Percentiles rank a stretch among this genome's conserved stretches.
Conservation (phyloP, 2,888 invertebrate species). For the Synergus japonicus region DNA sequence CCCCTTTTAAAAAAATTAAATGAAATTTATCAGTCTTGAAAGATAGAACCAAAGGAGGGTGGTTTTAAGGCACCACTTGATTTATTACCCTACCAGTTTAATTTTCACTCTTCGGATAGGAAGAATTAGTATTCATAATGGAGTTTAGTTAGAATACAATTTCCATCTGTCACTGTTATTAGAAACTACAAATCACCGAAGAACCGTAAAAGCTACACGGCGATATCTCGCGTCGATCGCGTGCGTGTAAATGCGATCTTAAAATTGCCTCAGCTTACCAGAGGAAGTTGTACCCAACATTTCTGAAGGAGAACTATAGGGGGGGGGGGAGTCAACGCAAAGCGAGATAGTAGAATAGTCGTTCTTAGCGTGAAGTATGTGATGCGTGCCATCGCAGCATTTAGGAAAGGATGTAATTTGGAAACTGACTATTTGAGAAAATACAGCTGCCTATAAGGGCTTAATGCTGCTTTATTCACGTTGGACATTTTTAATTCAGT, state of each 20-base stretch:
- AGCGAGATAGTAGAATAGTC: conserved; percentile 13
- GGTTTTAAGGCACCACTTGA: conserved; percentile 22
- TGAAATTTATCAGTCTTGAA: neutral
- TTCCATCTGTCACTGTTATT: conserved; percentile 41
- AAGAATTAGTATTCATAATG: conserved; percentile 42
- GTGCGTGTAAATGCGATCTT: conserved; percentile 44
- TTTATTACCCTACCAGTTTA: conserved; percentile 29
- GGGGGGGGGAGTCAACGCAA: neutral
- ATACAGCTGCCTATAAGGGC: neutral
- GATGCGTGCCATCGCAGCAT: conserved; percentile 27
- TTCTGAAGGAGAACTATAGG: neutral
- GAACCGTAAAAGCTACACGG: conserved; percentile 41
- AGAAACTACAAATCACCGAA: conserved; percentile 40
- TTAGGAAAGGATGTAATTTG: neutral
- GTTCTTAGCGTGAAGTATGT: neutral
- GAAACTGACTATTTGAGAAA: conserved; percentile 9
- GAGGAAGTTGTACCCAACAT: neutral
- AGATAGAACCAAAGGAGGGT: neutral
- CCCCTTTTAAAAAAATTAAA: neutral
- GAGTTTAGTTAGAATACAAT: conserved; percentile 11
- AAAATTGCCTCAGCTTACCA: conserved; percentile 35
- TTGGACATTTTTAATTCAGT: too few relatives aligned
- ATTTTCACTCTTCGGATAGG: conserved; percentile 30
- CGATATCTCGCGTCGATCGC: conserved; percentile 38
- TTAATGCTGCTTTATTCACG: too few relatives aligned